Base-by-base conservation (phyloP, 1,140 invertebrate species). In the Drosophila takahashii region DNA sequence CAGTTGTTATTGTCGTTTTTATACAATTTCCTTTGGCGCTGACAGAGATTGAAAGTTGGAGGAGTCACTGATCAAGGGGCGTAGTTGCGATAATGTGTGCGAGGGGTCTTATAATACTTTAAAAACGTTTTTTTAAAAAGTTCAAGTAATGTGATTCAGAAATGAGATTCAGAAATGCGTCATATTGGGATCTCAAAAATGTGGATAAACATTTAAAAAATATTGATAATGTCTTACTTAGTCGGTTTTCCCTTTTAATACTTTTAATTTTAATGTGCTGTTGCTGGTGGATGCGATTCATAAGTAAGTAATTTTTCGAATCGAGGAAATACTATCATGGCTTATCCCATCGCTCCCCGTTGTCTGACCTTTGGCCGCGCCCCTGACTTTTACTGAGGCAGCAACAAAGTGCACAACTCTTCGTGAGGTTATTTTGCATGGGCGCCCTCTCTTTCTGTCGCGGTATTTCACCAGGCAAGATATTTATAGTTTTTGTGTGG, bases 21-120 rank as follows among this genome's bases (percentile, higher is more conserved):
- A 60, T 58, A 73, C 69, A 45, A 51, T 60, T 61, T 76, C 51
- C 58, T 47, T 61, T 61, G 70, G 48, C 69, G 69, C 56, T 57
- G 71, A 53, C 65, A 69, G 67, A 70, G 50, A 70, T 70, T 53
- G 67, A 70, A 70, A 70, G 67, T 70, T 70, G 67, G 27, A 70
- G 42, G 48, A 70, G 66, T 66, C 34, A 18, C 11, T 32, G 58
- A 59, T 41, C 36, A 62, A 36, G 29, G 58, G 26, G 42, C 62
- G 41, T 65, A 64, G 58, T 37, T 62, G 7, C 29, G 6, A 45
- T 50, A 45, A 29, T 34, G 9, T 8, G 6, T 4, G 1, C 6
- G 15, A 3, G 52, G 52, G 18, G 13, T 37, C 22, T 26, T 15
- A 4, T 1, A 42, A 18, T 10, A 44, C 4, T 13, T n/a, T 7